Base-by-base conservation (phyloP, 2,888 invertebrate species). In the Caenorhabditis wallacei region DNA sequence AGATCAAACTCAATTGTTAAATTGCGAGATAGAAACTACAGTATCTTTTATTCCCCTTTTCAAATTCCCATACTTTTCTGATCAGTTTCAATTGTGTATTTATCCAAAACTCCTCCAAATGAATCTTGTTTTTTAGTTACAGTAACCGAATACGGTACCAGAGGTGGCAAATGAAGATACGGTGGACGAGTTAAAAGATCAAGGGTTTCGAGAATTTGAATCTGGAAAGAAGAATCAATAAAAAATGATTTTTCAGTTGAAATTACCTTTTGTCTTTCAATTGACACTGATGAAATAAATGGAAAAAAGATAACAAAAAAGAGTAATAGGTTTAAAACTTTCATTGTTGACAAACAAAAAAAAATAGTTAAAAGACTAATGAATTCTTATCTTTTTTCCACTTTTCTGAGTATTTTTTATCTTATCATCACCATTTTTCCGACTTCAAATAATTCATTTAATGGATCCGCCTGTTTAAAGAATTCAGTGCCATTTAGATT, bases 231-330 rank as follows among this genome's bases (percentile, higher is more conserved):
- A 35, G 16, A 13, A 35, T 43, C 24, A 53, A 40, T 30, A 40
- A 18, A 30, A 30, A 30, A 30, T 3, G 30, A 30, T 30, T 7
- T 37, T 51, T 70, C 8, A 18, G 30, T 56, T 11, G 10, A n/a
- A 8, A 51, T 40, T 61, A 71, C 71, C 71, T 71, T 71, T 22
- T 71, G 61, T 51, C 71, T 18, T 40, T 71, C 71, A 53, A 71
- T 30, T 51, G 71, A 59, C 48, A 40, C 20, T 13, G 37, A 16
- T 1, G 37, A 30, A 18, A 26, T 30, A 48, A 37, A 30, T 40
- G 22, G 35, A 59, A 59, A 11, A 53, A 22, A 26, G 66, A 66
- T 66, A 66, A 66, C 30, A 22, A 37, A 22, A 16, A 10, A 16
- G 48, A 30, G 18, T 16, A 66, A 53, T 24, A 51, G 53, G 20